phyloP scores from a whole-genome alignment of 2,888 invertebrate species.

The Aphodius granarius region DNA sequence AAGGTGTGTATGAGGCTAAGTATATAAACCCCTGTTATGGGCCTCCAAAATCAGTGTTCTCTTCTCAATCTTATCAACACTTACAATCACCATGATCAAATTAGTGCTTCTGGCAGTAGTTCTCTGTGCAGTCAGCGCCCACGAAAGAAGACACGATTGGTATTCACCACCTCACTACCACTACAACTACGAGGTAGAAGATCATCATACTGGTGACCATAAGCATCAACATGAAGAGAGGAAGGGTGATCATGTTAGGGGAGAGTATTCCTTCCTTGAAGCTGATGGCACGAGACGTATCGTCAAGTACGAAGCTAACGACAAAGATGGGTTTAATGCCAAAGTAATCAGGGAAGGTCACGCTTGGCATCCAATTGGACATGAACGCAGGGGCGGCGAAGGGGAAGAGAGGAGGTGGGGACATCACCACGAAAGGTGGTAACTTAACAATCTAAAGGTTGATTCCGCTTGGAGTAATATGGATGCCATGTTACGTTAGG shows the following conservation, averaged over 20 bases:
- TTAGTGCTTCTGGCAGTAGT: slow-evolving; percentile 2
- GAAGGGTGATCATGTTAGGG: slow-evolving; percentile 51
- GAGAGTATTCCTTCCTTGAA: slow-evolving; percentile 52
- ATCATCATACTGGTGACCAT: slow-evolving; percentile 53
- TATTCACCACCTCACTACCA: slow-evolving; percentile 52
- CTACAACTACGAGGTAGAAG: slow-evolving; percentile 51
- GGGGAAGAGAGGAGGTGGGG: background rate
- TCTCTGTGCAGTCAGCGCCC: slow-evolving; percentile 14
- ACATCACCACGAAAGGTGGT: background rate
- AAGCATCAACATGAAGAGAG: slow-evolving; percentile 52
- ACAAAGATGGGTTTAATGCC: slow-evolving; percentile 53
- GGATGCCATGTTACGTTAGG: too few species aligned
- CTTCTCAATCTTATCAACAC: background rate
- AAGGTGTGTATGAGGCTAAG: background rate
- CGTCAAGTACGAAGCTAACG: slow-evolving; percentile 53
- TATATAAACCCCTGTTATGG: background rate
- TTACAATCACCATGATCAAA: slow-evolving; percentile 16
- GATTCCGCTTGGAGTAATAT: too few species aligned
- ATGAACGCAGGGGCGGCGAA: background rate
- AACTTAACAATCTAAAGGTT: background rate
- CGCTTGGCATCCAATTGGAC: slow-evolving; percentile 21
- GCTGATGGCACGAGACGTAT: slow-evolving; percentile 52
- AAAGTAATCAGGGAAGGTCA: slow-evolving; percentile 24
- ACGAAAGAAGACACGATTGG: slow-evolving; percentile 29
- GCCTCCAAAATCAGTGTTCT: background rate